A percentile compares a stretch with the other conserved stretches of the same genome.
Evolutionary conservation across 2,888 invertebrate genomes (phyloP).

Genomic region (Anthophora plumipes): DNA sequence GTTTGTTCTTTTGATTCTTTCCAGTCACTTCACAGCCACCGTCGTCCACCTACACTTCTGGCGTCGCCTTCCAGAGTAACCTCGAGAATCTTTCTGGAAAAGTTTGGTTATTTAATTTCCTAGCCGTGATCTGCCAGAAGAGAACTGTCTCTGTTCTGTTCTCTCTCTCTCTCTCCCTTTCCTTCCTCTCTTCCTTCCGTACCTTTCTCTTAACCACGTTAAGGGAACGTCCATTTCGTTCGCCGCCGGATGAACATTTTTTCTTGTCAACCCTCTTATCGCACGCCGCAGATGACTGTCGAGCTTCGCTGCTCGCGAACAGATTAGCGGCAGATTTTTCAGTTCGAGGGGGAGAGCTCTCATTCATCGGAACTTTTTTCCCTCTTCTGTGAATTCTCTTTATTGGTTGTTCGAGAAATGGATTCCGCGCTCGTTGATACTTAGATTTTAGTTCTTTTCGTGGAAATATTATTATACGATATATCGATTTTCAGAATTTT

Average conservation of each 20-base stretch:
- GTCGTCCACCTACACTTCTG: constrained; percentile 49
- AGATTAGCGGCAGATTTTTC: constrained; percentile 36
- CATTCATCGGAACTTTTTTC: background rate
- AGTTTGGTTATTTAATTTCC: constrained; percentile 83
- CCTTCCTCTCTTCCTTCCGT: background rate
- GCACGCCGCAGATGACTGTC: constrained; percentile 23
- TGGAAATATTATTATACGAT: no score
- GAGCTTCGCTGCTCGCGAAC: constrained; percentile 2
- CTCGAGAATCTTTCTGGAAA: constrained; percentile 72
- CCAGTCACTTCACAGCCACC: constrained; percentile 73
- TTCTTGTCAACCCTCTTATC: constrained; percentile 52
- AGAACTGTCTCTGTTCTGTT: no score
- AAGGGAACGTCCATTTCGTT: constrained; percentile 33
- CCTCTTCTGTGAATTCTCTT: background rate
- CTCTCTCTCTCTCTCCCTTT: constrained; percentile 18
- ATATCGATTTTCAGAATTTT: no score
- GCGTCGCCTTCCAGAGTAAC: constrained; percentile 62
- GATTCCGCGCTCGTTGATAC: background rate
- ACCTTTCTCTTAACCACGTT: constrained; percentile 14
- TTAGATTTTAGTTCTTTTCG: no score
- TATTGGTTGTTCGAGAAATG: background rate
- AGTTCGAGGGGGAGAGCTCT: background rate
- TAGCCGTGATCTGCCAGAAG: constrained; percentile 62
- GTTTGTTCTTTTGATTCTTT: constrained; percentile 82
- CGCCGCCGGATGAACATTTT: constrained; percentile 35